Evolutionary conservation across 2,888 invertebrate species (phyloP), one percentile per base, ranked within the genome.

Genomic region (Dione juno): DNA sequence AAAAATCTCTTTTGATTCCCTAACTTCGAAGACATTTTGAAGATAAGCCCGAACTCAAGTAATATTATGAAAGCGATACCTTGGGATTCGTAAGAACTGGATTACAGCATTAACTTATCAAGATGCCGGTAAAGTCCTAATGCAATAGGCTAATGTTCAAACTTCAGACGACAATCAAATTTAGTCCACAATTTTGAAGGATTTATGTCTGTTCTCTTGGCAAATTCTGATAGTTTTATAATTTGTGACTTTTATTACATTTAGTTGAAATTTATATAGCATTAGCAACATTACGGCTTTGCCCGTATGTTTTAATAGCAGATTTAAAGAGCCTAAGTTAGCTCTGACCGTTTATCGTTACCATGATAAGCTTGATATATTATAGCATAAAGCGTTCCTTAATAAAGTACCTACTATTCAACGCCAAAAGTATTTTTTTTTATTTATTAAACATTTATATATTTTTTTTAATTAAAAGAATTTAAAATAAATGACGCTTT

Each of bases 51-150:
- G 40, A 53, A 21, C 14, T 21, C 13, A 37, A 50, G 40, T 50
- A 50, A 65, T 50, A 21, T 65, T 65, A 66, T 66, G 53, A 40
- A 66, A 61, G 43, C 21, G 59, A 61, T 28, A 61, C 59, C 43
- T 45, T 10, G 28, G 43, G 43, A 43, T 61, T 61, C 43, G 14
- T 45, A 28, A 61, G 43, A 61, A 43, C 59, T 45, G 21, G 21
- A 61, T 61, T 43, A 43, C 21, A 57, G 16, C 57, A 61, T 28
- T 28, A 19, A 21, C 28, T 61, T 61, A 61, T 61, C 59, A 61
- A 45, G 59, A 43, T 61, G n/a, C 21, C 21, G 59, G 59, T 10
- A 57, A 11, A 59, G 28, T 7, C n/a, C n/a, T 61, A 61, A 43
- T 43, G 43, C 59, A 21, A 61, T n/a, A n/a, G 10, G 28, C 43